Percentiles rank a stretch among this genome's conserved stretches.
phyloP scores from a whole-genome alignment of 2,113 vertebrate genomes.

The Hippocampus mohnikei region DNA sequence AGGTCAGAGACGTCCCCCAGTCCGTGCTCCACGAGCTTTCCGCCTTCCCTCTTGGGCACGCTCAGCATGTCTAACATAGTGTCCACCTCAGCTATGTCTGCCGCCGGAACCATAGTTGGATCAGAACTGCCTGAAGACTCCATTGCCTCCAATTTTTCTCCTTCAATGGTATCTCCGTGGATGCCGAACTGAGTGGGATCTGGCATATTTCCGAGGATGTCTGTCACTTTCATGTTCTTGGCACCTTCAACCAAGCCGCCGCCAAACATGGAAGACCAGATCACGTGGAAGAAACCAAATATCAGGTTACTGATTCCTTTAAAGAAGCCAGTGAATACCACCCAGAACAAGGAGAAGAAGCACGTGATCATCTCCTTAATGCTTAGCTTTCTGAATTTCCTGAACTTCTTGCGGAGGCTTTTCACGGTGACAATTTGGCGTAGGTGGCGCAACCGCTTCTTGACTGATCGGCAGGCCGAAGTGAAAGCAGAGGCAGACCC shows the following conservation, averaged over 20 bases:
- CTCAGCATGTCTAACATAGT: conserved; percentile 83
- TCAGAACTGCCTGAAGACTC: conserved; percentile 76
- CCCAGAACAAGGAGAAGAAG: conserved; percentile 91
- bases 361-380: conserved; percentile 84
- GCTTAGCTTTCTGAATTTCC: conserved; percentile 86
- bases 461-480: conserved; percentile 77
- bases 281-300: conserved; percentile 89
- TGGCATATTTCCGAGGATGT: conserved; percentile 97
- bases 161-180: conserved; percentile 84
- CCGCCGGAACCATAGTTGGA: conserved; percentile 69
- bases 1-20: conserved; percentile 89
- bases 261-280: conserved; percentile 94
- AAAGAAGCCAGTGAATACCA: conserved; percentile 84
- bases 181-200: conserved; percentile 97
- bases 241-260: conserved; percentile 95
- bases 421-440: conserved; percentile 79
- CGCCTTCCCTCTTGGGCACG: conserved; percentile 80
- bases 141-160: conserved; percentile 79
- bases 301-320: conserved; percentile 81
- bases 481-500: conserved; percentile 87
- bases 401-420: conserved; percentile 82
- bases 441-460: conserved; percentile 71
- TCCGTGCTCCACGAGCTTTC: conserved; percentile 85
- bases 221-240: conserved; percentile 97
- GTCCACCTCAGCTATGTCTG: conserved; percentile 79